Evolutionary conservation across 2,888 invertebrate species (phyloP).

Genomic region (Drosophila ezoana): DNA sequence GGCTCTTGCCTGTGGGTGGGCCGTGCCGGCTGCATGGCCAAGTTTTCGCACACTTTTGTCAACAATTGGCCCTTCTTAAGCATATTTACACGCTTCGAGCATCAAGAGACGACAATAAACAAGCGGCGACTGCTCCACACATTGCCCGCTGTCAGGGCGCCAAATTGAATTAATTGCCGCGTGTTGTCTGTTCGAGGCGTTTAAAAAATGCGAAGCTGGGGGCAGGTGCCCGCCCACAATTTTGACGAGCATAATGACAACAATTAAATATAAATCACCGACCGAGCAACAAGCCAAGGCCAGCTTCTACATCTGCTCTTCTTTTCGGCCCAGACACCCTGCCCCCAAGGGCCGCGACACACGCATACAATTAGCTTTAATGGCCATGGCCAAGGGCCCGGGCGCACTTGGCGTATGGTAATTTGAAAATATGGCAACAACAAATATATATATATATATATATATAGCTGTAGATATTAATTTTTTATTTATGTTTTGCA

Average conservation of each 20-base stretch:
- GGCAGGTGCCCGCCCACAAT: slow-evolving; percentile 53
- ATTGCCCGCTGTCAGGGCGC: slow-evolving; percentile 29
- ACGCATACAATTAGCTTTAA: slow-evolving; percentile 82
- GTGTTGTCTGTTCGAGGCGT: slow-evolving; percentile 13
- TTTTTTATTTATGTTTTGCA: too few relatives aligned
- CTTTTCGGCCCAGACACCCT: not conserved
- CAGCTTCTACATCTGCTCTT: not conserved
- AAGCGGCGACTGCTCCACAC: slow-evolving; percentile 36
- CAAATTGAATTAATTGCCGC: slow-evolving; percentile 59
- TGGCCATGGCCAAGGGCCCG: slow-evolving; percentile 56
- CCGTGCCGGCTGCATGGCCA: not conserved
- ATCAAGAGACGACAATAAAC: slow-evolving; percentile 53
- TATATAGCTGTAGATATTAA: slow-evolving; percentile 1
- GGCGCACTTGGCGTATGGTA: slow-evolving; percentile 69
- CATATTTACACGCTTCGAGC: slow-evolving; percentile 61
- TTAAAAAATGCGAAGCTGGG: slow-evolving; percentile 27
- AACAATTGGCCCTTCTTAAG: slow-evolving; percentile 51
- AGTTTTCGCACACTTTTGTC: slow-evolving; percentile 20
- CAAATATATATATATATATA: not conserved
- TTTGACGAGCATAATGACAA: slow-evolving; percentile 82
- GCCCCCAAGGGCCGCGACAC: slow-evolving; percentile 38
- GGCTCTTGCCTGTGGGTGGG: too few relatives aligned
- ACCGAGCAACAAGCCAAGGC: slow-evolving; percentile 64
- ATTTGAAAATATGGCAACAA: slow-evolving; percentile 71
- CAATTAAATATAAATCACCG: slow-evolving; percentile 82